A percentile compares a stretch with the other conserved stretches of the same genome.
These are phyloP conservation scores for Druceiella hillmani DNA, from an alignment of 2,888 invertebrate species.

Conservation along the genomic window DNA sequence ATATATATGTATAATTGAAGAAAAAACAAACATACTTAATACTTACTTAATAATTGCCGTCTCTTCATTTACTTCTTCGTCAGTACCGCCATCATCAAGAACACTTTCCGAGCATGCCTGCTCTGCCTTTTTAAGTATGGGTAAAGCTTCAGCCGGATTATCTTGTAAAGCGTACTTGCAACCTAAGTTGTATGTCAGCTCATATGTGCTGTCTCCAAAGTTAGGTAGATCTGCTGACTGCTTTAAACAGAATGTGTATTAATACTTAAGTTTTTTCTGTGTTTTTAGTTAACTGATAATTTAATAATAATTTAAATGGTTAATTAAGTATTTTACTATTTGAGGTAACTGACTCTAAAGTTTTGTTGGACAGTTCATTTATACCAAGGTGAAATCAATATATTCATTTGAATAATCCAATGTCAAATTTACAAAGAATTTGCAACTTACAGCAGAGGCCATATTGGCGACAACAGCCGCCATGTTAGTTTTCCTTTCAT, in stretches of 20 bases:
- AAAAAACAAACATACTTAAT: no score
- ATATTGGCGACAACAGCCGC: conserved; percentile 86
- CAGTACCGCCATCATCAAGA: conserved; percentile 84
- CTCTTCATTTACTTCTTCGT: conserved; percentile 94
- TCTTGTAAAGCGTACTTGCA: conserved; percentile 73
- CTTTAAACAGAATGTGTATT: no score
- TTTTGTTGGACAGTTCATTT: no score
- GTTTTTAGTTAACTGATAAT: no score
- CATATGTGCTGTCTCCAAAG: conserved; percentile 65
- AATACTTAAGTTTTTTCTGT: no score
- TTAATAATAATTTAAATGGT: no score
- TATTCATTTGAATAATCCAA: no score
- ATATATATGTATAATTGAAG: no score
- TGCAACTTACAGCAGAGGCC: conserved; percentile 52
- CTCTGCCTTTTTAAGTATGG: conserved; percentile 76
- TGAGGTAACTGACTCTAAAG: no score
- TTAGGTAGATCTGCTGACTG: conserved; percentile 39
- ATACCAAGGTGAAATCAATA: no score
- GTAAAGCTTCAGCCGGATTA: conserved; percentile 70
- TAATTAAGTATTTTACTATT: no score
- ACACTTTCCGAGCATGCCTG: conserved; percentile 77
- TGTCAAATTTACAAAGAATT: conserved; percentile 8
- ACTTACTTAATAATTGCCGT: conserved; percentile 76
- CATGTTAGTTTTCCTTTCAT: conserved; percentile 91
- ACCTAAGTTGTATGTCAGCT: conserved; percentile 87